Percentiles rank a stretch among this genome's conserved stretches.
Evolutionary conservation across 2,797 vertebrate genomes (phyloP).

Genomic region (Parambassis ranga): DNA sequence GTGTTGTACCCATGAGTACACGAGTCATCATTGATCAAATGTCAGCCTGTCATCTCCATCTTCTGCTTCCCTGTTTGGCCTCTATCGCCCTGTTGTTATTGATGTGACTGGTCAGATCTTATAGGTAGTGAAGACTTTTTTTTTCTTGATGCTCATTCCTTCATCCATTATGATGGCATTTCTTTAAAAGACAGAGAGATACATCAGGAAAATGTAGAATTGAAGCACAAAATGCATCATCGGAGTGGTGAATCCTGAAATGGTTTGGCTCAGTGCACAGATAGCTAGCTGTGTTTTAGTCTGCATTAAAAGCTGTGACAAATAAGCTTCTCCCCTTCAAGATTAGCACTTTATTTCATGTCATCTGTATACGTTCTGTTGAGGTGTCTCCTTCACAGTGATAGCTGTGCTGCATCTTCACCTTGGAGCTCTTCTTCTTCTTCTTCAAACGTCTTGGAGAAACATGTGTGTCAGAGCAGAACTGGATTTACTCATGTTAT

Average conservation of each 20-base stretch:
- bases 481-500: conserved; percentile 43
- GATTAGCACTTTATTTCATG: conserved; percentile 52
- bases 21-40: conserved; percentile 62
- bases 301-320: conserved; percentile 28
- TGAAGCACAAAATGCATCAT: neutral
- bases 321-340: conserved; percentile 11
- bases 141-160: neutral
- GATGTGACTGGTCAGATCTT: conserved; percentile 33
- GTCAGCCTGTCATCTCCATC: conserved; percentile 50
- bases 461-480: conserved; percentile 12
- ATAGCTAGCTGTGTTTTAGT: conserved; percentile 1
- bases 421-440: neutral
- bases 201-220: neutral
- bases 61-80: conserved; percentile 10
- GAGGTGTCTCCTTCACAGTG: conserved; percentile 10
- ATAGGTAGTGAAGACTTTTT: conserved; percentile 17
- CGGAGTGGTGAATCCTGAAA: neutral
- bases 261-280: neutral
- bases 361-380: conserved; percentile 12
- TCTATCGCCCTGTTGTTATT: conserved; percentile 25
- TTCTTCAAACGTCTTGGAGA: neutral
- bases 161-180: neutral
- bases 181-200: neutral
- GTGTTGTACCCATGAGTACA: conserved; percentile 35
- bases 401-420: neutral